Evolutionary conservation across 2,797 vertebrate species (phyloP), one percentile per base, ranked within the genome.

Genomic region (Euthynnus affinis): DNA sequence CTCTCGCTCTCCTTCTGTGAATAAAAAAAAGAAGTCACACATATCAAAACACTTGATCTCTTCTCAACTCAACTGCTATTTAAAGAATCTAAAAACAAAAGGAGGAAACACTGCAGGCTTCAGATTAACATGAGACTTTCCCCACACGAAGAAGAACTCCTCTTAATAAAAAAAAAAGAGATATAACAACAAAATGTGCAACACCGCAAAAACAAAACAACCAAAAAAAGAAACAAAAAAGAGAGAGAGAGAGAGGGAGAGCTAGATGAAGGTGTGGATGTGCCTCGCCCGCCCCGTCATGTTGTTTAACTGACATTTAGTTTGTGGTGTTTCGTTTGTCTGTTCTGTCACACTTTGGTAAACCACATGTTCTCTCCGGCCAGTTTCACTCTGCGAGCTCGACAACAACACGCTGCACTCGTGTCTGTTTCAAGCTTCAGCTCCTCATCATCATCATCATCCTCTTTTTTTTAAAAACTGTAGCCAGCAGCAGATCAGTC

Each of bases 351-450:
- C 58, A 34, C 53, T 71, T 61, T 62, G 76, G 81, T 79, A 1
- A 79, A 79, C 81, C 71, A 61, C 37, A 15, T 17, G 23, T 53
- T 60, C 23, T 0, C 74, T 69, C 14, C 1, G 62, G 42, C 14
- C 71, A 76, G 44, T 79, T 83, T 79, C 71, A 71, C 66, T 76
- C 40, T 22, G 32, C 2, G 15, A 62, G 23, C 37, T 57, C 29
- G 9, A 56, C 55, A 58, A 8, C 51, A 29, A 15, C 22, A 5
- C 25, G 29, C 25, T 57, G 40, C 37, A 48, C 17, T 3, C 17
- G 13, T 2, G 68, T 14, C 10, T 40, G 46, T n/a, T 53, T 42
- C 48, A 52, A 9, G 18, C 44, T 0, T 3, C 51, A 17, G n/a
- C n/a, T 12, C 12, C 8, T 5, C 51, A 27, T 27, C 27, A 29